Percentiles rank a stretch among this genome's conserved stretches.
phyloP scores from a whole-genome alignment of 1,140 invertebrate genomes.

The Potamilus streckersoni region DNA sequence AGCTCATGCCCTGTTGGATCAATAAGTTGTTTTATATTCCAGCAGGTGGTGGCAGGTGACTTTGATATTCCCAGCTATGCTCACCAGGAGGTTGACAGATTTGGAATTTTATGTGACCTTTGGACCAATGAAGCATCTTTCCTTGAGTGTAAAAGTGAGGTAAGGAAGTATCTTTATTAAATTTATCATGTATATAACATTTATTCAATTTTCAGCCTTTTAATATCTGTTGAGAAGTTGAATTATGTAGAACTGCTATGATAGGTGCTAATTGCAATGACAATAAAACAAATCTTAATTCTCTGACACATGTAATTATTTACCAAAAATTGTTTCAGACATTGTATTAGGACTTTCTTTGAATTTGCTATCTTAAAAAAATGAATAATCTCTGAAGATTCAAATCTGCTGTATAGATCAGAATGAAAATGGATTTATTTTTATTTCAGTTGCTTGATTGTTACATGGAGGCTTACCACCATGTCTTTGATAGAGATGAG shows the following conservation, averaged over 20 bases:
- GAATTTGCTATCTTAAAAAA: too few species aligned
- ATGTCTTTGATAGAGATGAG: slow-evolving; percentile 67
- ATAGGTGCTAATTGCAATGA: too few species aligned
- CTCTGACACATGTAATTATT: too few species aligned
- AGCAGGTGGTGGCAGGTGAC: slow-evolving; percentile 48
- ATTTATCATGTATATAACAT: too few species aligned
- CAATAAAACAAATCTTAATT: too few species aligned
- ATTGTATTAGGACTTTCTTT: too few species aligned
- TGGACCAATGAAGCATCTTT: slow-evolving; percentile 66
- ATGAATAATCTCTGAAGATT: too few species aligned
- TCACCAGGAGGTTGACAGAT: slow-evolving; percentile 65
- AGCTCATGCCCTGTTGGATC: not conserved
- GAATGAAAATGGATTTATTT: not conserved
- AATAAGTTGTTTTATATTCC: not conserved
- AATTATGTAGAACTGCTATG: too few species aligned
- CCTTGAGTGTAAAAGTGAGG: slow-evolving; percentile 65
- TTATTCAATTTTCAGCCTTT: too few species aligned
- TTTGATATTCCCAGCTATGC: slow-evolving; percentile 62
- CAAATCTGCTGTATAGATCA: too few species aligned
- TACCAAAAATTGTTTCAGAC: too few species aligned
- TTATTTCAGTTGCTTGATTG: slow-evolving; percentile 63
- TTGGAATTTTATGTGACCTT: slow-evolving; percentile 65
- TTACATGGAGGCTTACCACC: slow-evolving; percentile 67
- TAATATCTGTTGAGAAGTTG: too few species aligned
- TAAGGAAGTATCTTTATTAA: slow-evolving; percentile 20